phyloP scores from a whole-genome alignment of 2,797 vertebrate species.

The Malurus leucopterus region DNA sequence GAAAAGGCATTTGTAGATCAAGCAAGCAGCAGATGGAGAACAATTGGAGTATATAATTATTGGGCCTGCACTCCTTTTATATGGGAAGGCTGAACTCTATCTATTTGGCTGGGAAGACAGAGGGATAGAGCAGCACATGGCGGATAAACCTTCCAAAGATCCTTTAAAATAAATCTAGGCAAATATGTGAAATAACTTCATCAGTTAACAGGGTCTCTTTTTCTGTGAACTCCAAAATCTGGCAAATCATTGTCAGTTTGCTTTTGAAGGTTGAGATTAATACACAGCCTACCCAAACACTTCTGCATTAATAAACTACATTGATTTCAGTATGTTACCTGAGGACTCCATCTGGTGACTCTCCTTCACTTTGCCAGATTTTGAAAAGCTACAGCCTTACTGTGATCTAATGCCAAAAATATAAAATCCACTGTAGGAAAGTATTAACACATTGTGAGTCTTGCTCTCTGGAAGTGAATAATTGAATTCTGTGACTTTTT shows the following conservation, averaged over 20 bases:
- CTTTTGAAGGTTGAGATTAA: conserved; percentile 48
- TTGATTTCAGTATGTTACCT: conserved; percentile 61
- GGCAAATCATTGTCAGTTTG: not conserved
- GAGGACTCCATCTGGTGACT: conserved; percentile 55
- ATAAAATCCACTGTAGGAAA: conserved; percentile 40
- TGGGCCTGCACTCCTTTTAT: conserved; percentile 34
- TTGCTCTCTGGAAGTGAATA: conserved; percentile 13
- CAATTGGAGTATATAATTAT: conserved; percentile 64
- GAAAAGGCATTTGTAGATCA: conserved; percentile 63
- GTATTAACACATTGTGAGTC: conserved; percentile 13
- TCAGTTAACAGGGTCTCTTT: not conserved
- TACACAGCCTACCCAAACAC: conserved; percentile 19
- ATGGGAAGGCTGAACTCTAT: conserved; percentile 27
- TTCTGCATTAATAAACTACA: conserved; percentile 52
- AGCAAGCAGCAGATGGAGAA: conserved; percentile 51
- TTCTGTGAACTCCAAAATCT: conserved; percentile 18
- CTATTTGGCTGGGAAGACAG: conserved; percentile 43
- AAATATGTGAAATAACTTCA: conserved; percentile 20
- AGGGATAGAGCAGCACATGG: conserved; percentile 8
- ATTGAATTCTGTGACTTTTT: conserved; percentile 23
- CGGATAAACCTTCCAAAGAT: conserved; percentile 1
- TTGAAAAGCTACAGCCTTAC: conserved; percentile 31
- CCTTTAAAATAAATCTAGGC: conserved; percentile 18
- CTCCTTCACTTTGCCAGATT: conserved; percentile 40
- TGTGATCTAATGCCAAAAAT: conserved; percentile 51